Evolutionary conservation across 1,140 invertebrate genomes (phyloP), one percentile per base, ranked within the genome.

Genomic region (Mercenaria mercenaria): DNA sequence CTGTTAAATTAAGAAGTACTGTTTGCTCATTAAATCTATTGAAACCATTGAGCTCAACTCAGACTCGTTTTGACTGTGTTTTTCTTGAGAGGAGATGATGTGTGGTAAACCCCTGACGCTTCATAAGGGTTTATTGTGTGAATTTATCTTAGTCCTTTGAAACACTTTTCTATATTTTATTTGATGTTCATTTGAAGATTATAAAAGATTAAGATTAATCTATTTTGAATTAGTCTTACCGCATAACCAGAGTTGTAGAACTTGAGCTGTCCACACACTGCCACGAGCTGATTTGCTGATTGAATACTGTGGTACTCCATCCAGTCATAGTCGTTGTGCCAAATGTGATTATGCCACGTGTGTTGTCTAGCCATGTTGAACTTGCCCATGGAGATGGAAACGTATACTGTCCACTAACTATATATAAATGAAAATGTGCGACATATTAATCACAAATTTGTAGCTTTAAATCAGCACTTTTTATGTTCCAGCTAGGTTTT

Each of bases 401-500:
- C 37, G 79, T 82, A 37, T 52, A 82, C 34, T 82, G 79, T 8
- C 79, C 32, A 39, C 23, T 61, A 29, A 39, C 79, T 82, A 32
- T 32, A 69, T n/a, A n/a, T n/a, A n/a, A n/a, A n/a, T n/a, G n/a
- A n/a, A n/a, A n/a, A n/a, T n/a, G n/a, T n/a, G n/a, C n/a, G n/a
- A n/a, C n/a, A n/a, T n/a, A n/a, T n/a, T n/a, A n/a, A n/a, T n/a
- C n/a, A n/a, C n/a, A n/a, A n/a, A n/a, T n/a, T n/a, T n/a, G n/a
- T n/a, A n/a, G n/a, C n/a, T n/a, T n/a, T n/a, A n/a, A n/a, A n/a
- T n/a, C n/a, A n/a, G n/a, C n/a, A n/a, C n/a, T n/a, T n/a, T n/a
- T n/a, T n/a, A n/a, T n/a, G n/a, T n/a, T n/a, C n/a, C n/a, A n/a
- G n/a, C n/a, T n/a, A n/a, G n/a, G n/a, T n/a, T n/a, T n/a, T n/a